phyloP scores from a whole-genome alignment of 64 coral and sea anemone genomes.

The Montipora efflorescens region DNA sequence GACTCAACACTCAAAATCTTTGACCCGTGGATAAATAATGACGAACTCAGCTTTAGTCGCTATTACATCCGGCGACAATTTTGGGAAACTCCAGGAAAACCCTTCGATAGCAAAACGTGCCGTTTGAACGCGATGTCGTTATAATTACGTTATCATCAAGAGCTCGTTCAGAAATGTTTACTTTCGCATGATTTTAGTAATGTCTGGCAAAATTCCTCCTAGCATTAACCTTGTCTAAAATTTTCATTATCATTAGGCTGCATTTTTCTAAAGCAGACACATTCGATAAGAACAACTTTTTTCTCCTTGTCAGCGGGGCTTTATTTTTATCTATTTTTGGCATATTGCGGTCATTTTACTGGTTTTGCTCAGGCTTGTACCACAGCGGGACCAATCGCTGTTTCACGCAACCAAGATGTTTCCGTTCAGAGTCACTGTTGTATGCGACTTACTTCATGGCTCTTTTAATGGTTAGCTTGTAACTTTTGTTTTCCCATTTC shows the following conservation, averaged over 20 bases:
- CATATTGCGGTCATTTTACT: not conserved
- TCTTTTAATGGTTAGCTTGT: too few species aligned
- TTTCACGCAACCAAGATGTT: constrained; percentile 10
- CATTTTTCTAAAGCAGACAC: not conserved
- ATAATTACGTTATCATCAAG: constrained; percentile 5
- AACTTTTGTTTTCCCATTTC: too few species aligned
- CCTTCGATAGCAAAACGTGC: not conserved
- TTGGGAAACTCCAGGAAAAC: not conserved
- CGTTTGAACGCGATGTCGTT: too few species aligned
- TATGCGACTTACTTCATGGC: not conserved
- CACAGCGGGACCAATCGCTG: too few species aligned
- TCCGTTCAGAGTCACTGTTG: not conserved
- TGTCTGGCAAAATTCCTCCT: not conserved
- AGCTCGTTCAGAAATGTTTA: not conserved
- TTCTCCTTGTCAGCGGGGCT: not conserved
- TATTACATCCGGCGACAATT: not conserved
- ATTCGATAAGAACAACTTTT: not conserved
- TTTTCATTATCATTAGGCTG: not conserved
- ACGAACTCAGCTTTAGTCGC: not conserved
- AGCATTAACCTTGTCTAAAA: not conserved
- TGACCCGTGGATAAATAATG: not conserved
- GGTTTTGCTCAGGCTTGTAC: not conserved
- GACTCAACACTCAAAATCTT: too few species aligned
- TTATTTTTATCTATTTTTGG: constrained; percentile 25
- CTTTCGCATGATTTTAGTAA: not conserved